Conservation (phyloP, 2,113 vertebrate species). For the Cairina moschata region DNA sequence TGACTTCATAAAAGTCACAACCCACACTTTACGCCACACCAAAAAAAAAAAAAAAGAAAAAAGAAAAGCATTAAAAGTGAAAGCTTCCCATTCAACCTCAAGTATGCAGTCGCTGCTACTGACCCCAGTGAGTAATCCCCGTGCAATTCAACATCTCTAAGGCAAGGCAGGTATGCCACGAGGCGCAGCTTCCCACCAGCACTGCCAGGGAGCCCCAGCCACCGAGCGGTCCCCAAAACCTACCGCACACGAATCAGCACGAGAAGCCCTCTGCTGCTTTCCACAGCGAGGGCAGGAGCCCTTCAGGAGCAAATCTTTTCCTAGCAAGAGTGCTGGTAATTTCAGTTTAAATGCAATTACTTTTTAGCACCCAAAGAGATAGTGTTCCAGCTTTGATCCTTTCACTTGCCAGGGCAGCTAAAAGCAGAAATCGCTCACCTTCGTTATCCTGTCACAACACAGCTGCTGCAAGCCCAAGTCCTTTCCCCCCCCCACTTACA, state of each 20-base stretch:
- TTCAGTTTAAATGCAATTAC: not conserved
- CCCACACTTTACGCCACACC: not conserved
- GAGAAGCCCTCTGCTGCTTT: not conserved
- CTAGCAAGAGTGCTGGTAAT: not conserved
- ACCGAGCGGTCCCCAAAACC: not conserved
- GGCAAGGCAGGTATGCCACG: not conserved
- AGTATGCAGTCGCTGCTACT: rapidly evolving
- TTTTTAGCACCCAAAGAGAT: not conserved
- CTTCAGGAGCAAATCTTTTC: not conserved
- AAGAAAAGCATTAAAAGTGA: not conserved
- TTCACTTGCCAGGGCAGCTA: not conserved
- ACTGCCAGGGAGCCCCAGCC: not conserved
- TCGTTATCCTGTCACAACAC: not conserved
- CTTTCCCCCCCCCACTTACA: rapidly evolving
- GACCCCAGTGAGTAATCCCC: not conserved
- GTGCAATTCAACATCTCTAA: not conserved
- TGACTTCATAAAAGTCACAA: not conserved
- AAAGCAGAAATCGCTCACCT: not conserved
- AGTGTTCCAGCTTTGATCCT: not conserved
- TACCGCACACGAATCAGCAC: not conserved
- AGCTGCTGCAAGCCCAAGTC: not conserved
- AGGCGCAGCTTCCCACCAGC: not conserved
- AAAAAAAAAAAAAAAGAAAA: too few relatives aligned
- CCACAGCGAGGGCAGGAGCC: not conserved
- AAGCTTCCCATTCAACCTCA: not conserved